phyloP scores from a whole-genome alignment of 1,140 invertebrate species.

The Teleogryllus occipitalis region DNA sequence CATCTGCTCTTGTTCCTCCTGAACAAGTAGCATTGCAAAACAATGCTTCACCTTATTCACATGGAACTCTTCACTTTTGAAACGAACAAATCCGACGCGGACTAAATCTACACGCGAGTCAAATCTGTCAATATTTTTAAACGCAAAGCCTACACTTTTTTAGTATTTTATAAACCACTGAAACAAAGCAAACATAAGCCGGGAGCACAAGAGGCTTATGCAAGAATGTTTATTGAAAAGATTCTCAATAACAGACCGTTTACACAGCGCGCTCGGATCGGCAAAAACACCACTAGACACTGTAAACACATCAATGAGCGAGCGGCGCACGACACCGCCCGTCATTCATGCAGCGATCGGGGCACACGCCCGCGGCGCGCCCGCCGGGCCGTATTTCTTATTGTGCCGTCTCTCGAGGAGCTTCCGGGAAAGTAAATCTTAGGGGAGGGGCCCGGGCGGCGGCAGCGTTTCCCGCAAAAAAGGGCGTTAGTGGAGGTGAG shows the following conservation, averaged over 20 bases:
- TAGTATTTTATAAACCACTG: neutral
- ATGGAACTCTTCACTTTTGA: neutral
- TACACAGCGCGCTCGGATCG: neutral
- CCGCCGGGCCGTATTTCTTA: constrained; percentile 16
- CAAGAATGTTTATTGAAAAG: neutral
- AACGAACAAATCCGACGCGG: neutral
- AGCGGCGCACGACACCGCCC: neutral
- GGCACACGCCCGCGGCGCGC: constrained; percentile 17
- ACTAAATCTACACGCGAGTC: neutral
- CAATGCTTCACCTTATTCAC: no score
- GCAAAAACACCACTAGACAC: constrained; percentile 23
- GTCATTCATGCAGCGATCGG: constrained; percentile 5
- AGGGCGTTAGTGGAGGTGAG: neutral
- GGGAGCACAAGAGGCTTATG: neutral
- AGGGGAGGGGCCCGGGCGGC: neutral
- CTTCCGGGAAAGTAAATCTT: neutral
- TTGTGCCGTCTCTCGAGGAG: constrained; percentile 3
- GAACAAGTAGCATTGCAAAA: no score
- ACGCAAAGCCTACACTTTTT: neutral
- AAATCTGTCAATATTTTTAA: neutral
- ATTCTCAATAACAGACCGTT: neutral
- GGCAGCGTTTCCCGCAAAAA: constrained; percentile 22
- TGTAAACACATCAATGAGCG: constrained; percentile 7
- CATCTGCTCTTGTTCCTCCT: no score
- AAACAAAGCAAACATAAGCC: neutral